These are phyloP conservation scores for Pocillopora grandis DNA, from an alignment of 92 coral and sea anemone species.

Conservation along the genomic window DNA sequence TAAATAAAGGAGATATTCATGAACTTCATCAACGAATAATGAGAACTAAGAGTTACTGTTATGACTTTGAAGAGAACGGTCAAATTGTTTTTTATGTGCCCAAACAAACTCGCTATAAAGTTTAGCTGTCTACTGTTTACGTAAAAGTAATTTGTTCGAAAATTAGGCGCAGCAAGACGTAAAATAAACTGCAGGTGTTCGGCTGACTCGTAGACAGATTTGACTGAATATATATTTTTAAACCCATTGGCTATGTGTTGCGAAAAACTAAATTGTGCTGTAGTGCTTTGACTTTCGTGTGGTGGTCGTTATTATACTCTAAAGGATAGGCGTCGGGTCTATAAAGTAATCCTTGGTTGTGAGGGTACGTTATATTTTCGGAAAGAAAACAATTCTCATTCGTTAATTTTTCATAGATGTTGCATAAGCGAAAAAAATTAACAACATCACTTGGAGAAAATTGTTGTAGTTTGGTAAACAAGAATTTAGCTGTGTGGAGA, in stretches of 20 bases:
- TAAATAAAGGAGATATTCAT: background rate
- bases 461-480: background rate
- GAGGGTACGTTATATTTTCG: background rate
- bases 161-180: slow-evolving; percentile 1
- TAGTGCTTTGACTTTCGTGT: background rate
- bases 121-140: background rate
- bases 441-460: background rate
- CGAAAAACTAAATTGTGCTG: background rate
- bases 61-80: background rate
- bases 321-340: background rate
- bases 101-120: background rate
- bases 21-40: background rate
- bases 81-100: background rate
- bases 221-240: too few species aligned
- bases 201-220: too few species aligned
- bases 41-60: background rate
- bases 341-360: background rate
- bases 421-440: background rate
- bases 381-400: background rate
- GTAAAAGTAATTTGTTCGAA: background rate
- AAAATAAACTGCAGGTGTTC: slow-evolving; percentile 4
- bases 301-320: background rate
- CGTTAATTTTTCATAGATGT: background rate
- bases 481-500: background rate
- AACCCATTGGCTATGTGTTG: background rate